Conservation (phyloP, 2,888 invertebrate species). For the Caenorhabditis sp. region DNA sequence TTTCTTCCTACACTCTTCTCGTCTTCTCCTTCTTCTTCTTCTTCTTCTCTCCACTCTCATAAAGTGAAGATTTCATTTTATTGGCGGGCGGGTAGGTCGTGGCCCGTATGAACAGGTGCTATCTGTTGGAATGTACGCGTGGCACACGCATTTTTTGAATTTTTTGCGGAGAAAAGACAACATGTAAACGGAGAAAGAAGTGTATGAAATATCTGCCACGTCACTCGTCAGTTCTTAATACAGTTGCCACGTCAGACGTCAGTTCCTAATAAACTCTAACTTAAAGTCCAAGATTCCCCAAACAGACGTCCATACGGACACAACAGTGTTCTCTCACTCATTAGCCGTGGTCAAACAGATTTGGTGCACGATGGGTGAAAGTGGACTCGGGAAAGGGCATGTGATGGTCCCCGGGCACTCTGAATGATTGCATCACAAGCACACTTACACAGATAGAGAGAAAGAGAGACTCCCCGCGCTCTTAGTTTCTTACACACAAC, state of each 20-base stretch:
- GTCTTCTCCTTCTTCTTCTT: not conserved
- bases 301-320: too few species aligned
- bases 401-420: constrained; percentile 6
- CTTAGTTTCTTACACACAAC: constrained; percentile 26
- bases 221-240: too few species aligned
- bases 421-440: constrained; percentile 32
- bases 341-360: too few species aligned
- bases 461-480: constrained; percentile 20
- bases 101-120: constrained; percentile 34
- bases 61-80: constrained; percentile 13
- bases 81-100: constrained; percentile 28
- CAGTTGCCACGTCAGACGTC: too few species aligned
- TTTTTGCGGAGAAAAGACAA: not conserved
- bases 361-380: too few species aligned
- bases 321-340: too few species aligned
- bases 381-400: not conserved
- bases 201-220: not conserved
- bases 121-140: constrained; percentile 2
- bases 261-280: too few species aligned
- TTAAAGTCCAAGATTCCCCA: too few species aligned
- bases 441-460: constrained; percentile 26
- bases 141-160: constrained; percentile 21
- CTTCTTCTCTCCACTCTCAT: too few species aligned
- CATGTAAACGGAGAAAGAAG: not conserved
- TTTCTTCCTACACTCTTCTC: constrained; percentile 2